Conservation (phyloP, 2,113 vertebrate species). For the Pica pica region DNA sequence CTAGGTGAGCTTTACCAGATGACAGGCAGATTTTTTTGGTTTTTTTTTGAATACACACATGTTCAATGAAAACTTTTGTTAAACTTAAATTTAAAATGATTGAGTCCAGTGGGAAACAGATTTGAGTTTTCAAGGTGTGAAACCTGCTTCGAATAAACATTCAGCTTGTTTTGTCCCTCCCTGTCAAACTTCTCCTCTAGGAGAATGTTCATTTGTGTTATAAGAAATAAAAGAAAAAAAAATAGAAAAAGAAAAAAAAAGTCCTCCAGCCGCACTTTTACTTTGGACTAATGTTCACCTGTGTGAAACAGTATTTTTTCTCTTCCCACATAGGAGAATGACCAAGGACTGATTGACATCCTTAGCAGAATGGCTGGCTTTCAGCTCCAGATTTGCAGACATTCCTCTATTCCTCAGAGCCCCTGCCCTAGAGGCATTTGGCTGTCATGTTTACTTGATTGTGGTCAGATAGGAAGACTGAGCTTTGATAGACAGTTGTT, state of each 20-base stretch:
- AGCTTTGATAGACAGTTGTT: constrained; percentile 29
- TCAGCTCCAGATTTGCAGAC: neutral
- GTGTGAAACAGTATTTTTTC: neutral
- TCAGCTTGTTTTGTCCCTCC: neutral
- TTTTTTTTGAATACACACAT: neutral
- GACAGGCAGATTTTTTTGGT: neutral
- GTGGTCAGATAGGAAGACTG: neutral
- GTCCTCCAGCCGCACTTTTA: neutral
- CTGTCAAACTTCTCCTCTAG: neutral
- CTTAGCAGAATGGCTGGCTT: constrained; percentile 1
- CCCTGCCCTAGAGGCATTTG: neutral
- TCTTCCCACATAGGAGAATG: neutral
- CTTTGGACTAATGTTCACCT: neutral
- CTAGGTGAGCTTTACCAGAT: neutral
- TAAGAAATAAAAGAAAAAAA: neutral
- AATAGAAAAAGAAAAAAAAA: neutral
- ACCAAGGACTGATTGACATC: neutral
- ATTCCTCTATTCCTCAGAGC: neutral
- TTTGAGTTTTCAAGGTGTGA: neutral
- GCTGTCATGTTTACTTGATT: constrained; percentile 28
- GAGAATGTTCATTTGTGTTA: neutral
- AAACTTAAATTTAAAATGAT: neutral
- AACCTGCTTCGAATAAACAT: neutral
- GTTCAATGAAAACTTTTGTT: neutral
- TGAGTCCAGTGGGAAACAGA: neutral